Evolutionary conservation across 2,888 invertebrate genomes (phyloP).

Genomic region (Hybos culiciformis): DNA sequence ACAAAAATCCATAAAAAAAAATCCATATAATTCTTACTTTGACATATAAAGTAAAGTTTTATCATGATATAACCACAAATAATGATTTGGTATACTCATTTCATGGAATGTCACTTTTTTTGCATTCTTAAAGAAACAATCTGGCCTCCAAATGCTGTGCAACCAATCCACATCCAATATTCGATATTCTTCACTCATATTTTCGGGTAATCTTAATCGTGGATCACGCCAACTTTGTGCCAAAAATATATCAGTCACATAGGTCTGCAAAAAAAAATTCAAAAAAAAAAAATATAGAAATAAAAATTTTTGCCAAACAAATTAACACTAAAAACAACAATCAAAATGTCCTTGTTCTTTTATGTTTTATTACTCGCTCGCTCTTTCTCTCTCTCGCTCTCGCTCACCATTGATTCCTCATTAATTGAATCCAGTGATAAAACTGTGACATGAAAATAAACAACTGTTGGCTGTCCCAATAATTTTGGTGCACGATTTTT

Average conservation of each 20-base stretch:
- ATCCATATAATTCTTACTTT: constrained; percentile 46
- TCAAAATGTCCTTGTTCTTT: neutral
- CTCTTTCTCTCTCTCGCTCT: too few species aligned
- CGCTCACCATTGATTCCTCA: constrained; percentile 70
- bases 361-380: neutral
- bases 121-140: constrained; percentile 88
- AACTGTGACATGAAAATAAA: constrained; percentile 84
- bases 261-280: constrained; percentile 48
- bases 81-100: constrained; percentile 90
- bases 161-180: constrained; percentile 83
- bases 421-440: constrained; percentile 87
- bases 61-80: constrained; percentile 82
- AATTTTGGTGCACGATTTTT: constrained; percentile 81
- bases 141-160: constrained; percentile 82
- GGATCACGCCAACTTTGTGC: constrained; percentile 90
- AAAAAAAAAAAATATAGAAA: constrained; percentile 1
- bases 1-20: neutral
- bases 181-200: constrained; percentile 84
- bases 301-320: neutral
- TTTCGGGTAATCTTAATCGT: constrained; percentile 74
- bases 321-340: neutral
- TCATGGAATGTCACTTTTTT: constrained; percentile 89
- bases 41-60: constrained; percentile 87
- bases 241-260: constrained; percentile 83
- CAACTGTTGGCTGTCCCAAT: constrained; percentile 72